These are phyloP conservation scores for Phalacrocorax aristotelis DNA, from an alignment of 2,113 vertebrate species.

Conservation along the genomic window DNA sequence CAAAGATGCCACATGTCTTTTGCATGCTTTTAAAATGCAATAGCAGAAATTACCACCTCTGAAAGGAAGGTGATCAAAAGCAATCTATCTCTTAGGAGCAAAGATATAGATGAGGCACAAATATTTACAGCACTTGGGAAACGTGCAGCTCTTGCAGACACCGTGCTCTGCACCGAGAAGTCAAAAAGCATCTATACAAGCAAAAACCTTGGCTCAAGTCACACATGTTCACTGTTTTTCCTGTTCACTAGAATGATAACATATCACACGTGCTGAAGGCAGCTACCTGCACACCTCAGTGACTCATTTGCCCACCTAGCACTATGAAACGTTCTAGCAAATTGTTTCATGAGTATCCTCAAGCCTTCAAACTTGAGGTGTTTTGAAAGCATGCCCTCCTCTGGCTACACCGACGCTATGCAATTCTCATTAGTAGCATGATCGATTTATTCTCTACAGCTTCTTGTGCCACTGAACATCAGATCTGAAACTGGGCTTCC, in stretches of 20 bases:
- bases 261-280: not conserved
- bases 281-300: not conserved
- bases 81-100: not conserved
- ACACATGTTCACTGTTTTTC: not conserved
- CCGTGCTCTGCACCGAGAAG: not conserved
- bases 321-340: not conserved
- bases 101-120: not conserved
- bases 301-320: not conserved
- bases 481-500: not conserved
- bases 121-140: not conserved
- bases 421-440: fast-evolving
- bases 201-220: not conserved
- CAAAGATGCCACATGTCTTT: not conserved
- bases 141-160: not conserved
- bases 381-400: not conserved
- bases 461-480: too few relatives aligned
- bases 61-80: not conserved
- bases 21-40: not conserved
- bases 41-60: not conserved
- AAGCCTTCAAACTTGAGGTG: not conserved
- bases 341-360: fast-evolving
- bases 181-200: not conserved
- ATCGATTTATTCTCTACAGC: not conserved
- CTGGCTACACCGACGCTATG: not conserved
- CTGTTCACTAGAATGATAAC: not conserved